Conservation (phyloP, 2,797 vertebrate genomes). For the Potorous gilbertii region DNA sequence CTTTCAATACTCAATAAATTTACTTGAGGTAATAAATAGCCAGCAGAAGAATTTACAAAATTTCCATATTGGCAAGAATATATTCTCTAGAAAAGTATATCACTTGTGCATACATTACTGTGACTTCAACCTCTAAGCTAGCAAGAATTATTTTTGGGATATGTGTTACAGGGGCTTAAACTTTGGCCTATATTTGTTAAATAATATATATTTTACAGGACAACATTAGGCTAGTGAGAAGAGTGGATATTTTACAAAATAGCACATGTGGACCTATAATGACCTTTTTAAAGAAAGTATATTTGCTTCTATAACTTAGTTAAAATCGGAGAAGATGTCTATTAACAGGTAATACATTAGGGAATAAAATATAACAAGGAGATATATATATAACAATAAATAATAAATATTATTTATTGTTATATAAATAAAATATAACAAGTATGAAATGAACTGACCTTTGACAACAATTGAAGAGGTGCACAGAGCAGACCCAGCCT, state of each 20-base stretch:
- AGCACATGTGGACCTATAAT: neutral
- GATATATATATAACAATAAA: too few relatives aligned
- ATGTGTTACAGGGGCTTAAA: conserved; percentile 19
- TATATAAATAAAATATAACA: neutral
- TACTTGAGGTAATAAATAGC: neutral
- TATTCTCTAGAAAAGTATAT: conserved; percentile 24
- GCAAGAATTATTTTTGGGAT: conserved; percentile 14
- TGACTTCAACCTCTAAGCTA: conserved; percentile 5
- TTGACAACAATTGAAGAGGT: conserved; percentile 90
- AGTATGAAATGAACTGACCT: conserved; percentile 85
- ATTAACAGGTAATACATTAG: neutral
- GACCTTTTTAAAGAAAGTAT: neutral
- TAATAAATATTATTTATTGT: too few relatives aligned
- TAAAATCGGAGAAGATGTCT: neutral
- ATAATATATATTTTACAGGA: neutral
- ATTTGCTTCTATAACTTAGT: neutral
- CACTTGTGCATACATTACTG: neutral
- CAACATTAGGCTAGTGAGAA: conserved; percentile 11
- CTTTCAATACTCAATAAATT: neutral
- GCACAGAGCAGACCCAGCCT: conserved; percentile 91
- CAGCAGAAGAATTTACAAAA: neutral
- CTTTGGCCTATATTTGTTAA: conserved; percentile 26
- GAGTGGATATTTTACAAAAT: conserved; percentile 5
- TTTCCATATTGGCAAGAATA: neutral
- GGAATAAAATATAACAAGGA: conserved; percentile 6